A percentile compares a stretch with the other conserved stretches of the same genome.
Evolutionary conservation across 2,797 vertebrate genomes (phyloP).

Genomic region (Hoplostethus atlanticus): DNA sequence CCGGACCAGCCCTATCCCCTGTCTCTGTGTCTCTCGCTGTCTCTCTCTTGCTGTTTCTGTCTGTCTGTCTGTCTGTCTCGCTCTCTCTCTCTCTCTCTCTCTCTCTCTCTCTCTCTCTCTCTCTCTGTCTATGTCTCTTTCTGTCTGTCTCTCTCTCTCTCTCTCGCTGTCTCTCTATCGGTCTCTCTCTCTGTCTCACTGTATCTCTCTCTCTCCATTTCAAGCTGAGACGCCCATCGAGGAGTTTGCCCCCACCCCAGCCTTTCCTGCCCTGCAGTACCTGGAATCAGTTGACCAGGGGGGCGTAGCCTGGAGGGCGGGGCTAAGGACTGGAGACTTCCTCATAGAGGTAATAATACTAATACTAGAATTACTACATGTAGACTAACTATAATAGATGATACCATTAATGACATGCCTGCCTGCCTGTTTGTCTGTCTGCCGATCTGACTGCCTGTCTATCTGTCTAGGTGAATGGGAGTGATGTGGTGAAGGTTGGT

Average conservation of each 20-base stretch:
- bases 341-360: slow-evolving; percentile 82
- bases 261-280: slow-evolving; percentile 97
- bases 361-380: too few relatives aligned
- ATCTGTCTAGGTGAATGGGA: slow-evolving; percentile 79
- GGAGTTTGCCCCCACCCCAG: slow-evolving; percentile 97
- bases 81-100: too few relatives aligned
- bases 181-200: background rate
- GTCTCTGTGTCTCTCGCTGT: too few relatives aligned
- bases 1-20: too few relatives aligned
- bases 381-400: too few relatives aligned
- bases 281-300: slow-evolving; percentile 98
- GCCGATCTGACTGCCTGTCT: background rate
- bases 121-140: too few relatives aligned
- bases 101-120: too few relatives aligned
- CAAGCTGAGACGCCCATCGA: slow-evolving; percentile 97
- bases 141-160: background rate
- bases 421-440: background rate
- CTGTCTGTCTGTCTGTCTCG: too few relatives aligned
- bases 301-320: slow-evolving; percentile 96
- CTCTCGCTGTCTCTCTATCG: too few relatives aligned
- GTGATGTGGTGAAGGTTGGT: slow-evolving; percentile 85
- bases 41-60: too few relatives aligned
- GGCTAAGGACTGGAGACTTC: slow-evolving; percentile 89
- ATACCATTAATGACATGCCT: background rate
- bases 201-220: background rate